Evolutionary conservation across 2,797 vertebrate genomes (phyloP), one percentile per base, ranked within the genome.

Genomic region (Ambastaia sidthimunki): DNA sequence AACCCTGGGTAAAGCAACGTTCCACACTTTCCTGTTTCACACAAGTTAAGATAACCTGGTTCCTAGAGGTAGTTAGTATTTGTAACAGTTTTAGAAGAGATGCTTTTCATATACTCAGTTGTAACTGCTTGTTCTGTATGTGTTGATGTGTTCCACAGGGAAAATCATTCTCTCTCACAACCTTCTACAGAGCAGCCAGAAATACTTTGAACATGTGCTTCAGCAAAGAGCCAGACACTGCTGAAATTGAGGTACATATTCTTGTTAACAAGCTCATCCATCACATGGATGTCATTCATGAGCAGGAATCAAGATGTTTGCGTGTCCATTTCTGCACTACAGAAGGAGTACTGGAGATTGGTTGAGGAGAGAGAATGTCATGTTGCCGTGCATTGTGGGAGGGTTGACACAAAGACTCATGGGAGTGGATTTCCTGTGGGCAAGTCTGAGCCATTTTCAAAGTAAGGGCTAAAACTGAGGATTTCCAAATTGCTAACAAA

Each of bases 171-270:
- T 99, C 98, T 85, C 91, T 99, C 92, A 99, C 97, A 72, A 98
- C 97, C 83, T 99, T 99, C 93, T 99, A 97, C 92, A 95, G 98
- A 93, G 99, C 98, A 90, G 98, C 98, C 83, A 96, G 98, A 87
- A 99, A 99, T 89, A 97, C 97, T 91, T 97, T 99, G 97, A 98
- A 96, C 86, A 99, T 99, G 97, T 99, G 98, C 92, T 99, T 99
- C 92, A 97, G 92, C 63, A 99, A 96, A 92, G 98, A 99, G 89
- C 98, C 98, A 0, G 94, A 95, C 0, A 96, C 97, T 85, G 92
- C 96, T 57, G 97, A 99, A 87, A 96, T 99, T 5, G 98, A 99
- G 98, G 98, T 99, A 82, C 90, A 94, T 63, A 34, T 9, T 50
- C n/a, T 23, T 62, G 11, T 70, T 48, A 41, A 44, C 63, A 57